Conservation (phyloP, 2,113 vertebrate genomes). For the Gnathochromis pfefferi region DNA sequence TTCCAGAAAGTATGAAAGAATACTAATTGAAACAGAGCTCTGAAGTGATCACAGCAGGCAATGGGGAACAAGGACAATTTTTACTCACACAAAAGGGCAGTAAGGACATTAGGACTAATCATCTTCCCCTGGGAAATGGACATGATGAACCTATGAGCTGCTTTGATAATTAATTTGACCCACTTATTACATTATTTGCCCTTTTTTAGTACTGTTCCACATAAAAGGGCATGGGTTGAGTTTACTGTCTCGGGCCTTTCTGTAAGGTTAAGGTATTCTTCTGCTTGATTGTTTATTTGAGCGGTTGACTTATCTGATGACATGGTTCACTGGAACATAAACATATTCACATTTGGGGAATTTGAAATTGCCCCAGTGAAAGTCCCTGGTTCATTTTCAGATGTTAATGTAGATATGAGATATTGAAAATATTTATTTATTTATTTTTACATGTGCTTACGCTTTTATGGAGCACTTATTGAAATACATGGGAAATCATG, state of each 20-base stretch:
- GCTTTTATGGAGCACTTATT: neutral
- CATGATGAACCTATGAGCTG: neutral
- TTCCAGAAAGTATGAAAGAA: neutral
- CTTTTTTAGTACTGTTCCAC: neutral
- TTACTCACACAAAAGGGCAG: neutral
- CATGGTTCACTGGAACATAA: neutral
- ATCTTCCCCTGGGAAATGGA: slow-evolving; percentile 24
- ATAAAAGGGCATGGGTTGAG: neutral
- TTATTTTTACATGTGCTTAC: neutral
- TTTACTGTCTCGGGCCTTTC: neutral
- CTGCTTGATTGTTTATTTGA: neutral
- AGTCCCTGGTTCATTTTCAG: neutral
- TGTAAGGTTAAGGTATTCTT: neutral
- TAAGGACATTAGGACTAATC: slow-evolving; percentile 21
- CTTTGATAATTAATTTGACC: slow-evolving; percentile 23
- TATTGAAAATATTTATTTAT: neutral
- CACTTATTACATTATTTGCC: neutral
- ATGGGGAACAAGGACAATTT: neutral
- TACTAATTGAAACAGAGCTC: slow-evolving; percentile 1
- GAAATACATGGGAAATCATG: neutral
- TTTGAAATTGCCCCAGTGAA: neutral
- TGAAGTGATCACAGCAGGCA: slow-evolving; percentile 9
- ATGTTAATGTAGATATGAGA: neutral
- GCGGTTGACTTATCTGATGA: neutral
- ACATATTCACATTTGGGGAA: neutral